Conservation (phyloP, 2,113 vertebrate genomes). For the Oreochromis niloticus region DNA sequence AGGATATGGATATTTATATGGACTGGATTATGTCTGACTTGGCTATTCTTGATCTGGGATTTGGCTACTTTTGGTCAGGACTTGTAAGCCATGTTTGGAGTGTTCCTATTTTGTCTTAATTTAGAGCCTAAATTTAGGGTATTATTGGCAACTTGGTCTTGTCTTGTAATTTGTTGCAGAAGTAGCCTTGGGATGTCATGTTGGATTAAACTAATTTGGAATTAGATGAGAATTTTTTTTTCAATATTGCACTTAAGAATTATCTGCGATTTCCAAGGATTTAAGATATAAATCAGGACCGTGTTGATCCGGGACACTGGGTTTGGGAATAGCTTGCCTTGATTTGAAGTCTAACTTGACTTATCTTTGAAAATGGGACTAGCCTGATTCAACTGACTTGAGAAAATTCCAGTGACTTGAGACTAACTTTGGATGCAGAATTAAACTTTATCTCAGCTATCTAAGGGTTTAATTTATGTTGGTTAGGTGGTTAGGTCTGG, state of each 20-base stretch:
- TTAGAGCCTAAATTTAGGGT: background rate
- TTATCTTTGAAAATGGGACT: background rate
- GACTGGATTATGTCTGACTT: background rate
- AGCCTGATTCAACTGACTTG: background rate
- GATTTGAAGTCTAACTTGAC: background rate
- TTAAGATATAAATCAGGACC: background rate
- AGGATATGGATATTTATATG: background rate
- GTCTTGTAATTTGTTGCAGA: background rate
- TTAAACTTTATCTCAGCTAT: background rate
- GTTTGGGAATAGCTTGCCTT: background rate
- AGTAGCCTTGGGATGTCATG: background rate
- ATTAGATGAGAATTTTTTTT: background rate
- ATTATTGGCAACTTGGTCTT: background rate
- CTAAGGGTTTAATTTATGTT: background rate
- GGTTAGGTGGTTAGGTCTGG: background rate
- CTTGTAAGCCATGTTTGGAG: background rate
- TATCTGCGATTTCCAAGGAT: background rate
- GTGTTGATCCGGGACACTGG: background rate
- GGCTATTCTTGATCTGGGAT: background rate
- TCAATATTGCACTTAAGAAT: background rate
- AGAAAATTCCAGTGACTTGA: background rate
- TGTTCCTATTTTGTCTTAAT: background rate
- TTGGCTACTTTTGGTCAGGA: background rate
- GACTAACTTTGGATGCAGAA: background rate
- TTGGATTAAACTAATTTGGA: background rate